These are phyloP conservation scores for Galeruca laticollis DNA, from an alignment of 2,888 invertebrate species.

Conservation along the genomic window DNA sequence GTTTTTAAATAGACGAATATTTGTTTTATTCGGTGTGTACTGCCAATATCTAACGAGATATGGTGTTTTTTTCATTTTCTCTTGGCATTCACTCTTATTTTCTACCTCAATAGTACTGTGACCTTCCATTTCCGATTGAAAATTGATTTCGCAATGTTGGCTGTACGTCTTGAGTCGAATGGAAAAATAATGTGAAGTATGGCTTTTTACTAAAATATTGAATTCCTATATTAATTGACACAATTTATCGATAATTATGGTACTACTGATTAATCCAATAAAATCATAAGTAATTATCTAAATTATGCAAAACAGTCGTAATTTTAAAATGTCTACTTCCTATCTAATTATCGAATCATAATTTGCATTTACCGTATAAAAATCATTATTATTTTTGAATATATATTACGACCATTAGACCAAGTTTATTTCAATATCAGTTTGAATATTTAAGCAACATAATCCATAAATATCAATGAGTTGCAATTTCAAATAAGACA, in stretches of 20 bases:
- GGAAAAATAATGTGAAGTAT: no score
- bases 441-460: conserved; percentile 9
- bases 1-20: no score
- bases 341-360: not conserved
- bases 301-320: not conserved
- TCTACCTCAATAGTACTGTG: no score
- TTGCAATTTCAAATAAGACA: conserved; percentile 17
- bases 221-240: not conserved
- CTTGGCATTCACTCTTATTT: no score
- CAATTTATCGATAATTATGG: not conserved
- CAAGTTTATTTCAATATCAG: conserved; percentile 4
- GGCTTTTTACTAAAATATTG: not conserved
- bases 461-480: conserved; percentile 18
- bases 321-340: not conserved
- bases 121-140: no score
- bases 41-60: no score
- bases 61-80: no score
- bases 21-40: no score
- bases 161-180: no score
- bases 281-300: not conserved
- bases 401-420: not conserved
- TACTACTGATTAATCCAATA: not conserved
- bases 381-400: conserved; percentile 2
- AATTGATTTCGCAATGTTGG: no score
- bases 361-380: not conserved